Evolutionary conservation across 2,797 vertebrate genomes (phyloP).

Genomic region (Sternotherus odoratus): DNA sequence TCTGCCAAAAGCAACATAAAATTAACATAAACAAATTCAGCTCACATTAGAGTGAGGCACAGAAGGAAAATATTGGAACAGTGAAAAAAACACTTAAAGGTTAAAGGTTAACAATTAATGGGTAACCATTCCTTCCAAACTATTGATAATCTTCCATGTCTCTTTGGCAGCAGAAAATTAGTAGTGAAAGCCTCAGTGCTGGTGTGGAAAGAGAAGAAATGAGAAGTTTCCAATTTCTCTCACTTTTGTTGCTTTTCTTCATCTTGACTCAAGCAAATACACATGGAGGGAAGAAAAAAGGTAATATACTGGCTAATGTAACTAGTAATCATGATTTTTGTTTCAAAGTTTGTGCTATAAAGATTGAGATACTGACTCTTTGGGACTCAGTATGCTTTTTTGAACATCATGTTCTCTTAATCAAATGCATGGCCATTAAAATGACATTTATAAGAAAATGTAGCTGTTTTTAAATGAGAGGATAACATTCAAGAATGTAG

Average conservation of each 20-base stretch:
- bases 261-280: constrained; percentile 50
- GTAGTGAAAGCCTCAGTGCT: constrained; percentile 31
- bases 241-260: constrained; percentile 64
- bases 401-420: not conserved
- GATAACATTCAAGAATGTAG: not conserved
- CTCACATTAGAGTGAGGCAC: constrained; percentile 18
- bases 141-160: constrained; percentile 55
- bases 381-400: not conserved
- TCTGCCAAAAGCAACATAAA: constrained; percentile 16
- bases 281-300: constrained; percentile 69
- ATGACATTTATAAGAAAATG: not conserved
- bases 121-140: constrained; percentile 54
- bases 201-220: constrained; percentile 68
- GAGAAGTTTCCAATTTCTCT: constrained; percentile 53
- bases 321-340: not conserved
- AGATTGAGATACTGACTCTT: not conserved
- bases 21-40: constrained; percentile 37
- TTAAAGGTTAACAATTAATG: constrained; percentile 84
- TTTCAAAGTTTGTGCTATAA: not conserved
- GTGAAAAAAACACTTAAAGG: constrained; percentile 36
- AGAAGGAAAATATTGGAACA: constrained; percentile 16
- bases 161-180: constrained; percentile 67
- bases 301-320: constrained; percentile 69
- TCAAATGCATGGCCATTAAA: not conserved
- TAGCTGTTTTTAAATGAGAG: not conserved